phyloP scores from a whole-genome alignment of 30 jellyfish, hydroid and myxozoan species.

The Aurelia aurita region DNA sequence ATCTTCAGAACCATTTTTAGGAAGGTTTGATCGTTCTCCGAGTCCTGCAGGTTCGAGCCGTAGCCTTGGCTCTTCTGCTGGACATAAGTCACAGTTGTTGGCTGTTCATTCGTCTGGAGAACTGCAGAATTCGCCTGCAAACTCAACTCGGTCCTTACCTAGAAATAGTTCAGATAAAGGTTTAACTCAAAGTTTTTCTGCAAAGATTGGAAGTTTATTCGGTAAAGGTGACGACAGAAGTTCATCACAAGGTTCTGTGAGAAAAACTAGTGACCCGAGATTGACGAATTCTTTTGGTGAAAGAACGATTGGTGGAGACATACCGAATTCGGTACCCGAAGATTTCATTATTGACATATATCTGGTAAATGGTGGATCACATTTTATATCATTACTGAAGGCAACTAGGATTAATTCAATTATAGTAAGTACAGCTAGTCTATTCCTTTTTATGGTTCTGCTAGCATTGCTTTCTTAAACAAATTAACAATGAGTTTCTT shows the following conservation, averaged over 20 bases:
- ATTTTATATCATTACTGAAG: slow-evolving; percentile 27
- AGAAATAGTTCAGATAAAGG: background rate
- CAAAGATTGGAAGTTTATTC: slow-evolving; percentile 28
- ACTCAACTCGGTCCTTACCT: too few species aligned
- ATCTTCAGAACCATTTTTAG: too few species aligned
- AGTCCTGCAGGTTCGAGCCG: too few species aligned
- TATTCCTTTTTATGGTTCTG: background rate
- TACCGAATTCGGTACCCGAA: background rate
- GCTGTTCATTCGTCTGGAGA: too few species aligned
- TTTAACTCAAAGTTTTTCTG: slow-evolving; percentile 46
- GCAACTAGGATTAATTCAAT: slow-evolving; percentile 37
- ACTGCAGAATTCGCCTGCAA: too few species aligned
- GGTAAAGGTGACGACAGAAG: slow-evolving; percentile 23
- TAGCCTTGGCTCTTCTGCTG: too few species aligned
- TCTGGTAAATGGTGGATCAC: slow-evolving; percentile 51
- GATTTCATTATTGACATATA: slow-evolving; percentile 31
- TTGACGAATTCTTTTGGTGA: too few species aligned
- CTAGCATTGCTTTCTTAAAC: too few species aligned
- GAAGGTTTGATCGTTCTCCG: too few species aligned
- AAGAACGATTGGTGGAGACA: slow-evolving; percentile 1
- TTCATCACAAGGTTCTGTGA: background rate
- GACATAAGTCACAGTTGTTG: too few species aligned
- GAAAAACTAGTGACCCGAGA: background rate
- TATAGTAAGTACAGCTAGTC: slow-evolving; percentile 17
- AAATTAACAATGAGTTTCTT: too few species aligned